These are phyloP conservation scores for Leptogaster cylindrica DNA, from an alignment of 2,888 invertebrate species.

Conservation along the genomic window DNA sequence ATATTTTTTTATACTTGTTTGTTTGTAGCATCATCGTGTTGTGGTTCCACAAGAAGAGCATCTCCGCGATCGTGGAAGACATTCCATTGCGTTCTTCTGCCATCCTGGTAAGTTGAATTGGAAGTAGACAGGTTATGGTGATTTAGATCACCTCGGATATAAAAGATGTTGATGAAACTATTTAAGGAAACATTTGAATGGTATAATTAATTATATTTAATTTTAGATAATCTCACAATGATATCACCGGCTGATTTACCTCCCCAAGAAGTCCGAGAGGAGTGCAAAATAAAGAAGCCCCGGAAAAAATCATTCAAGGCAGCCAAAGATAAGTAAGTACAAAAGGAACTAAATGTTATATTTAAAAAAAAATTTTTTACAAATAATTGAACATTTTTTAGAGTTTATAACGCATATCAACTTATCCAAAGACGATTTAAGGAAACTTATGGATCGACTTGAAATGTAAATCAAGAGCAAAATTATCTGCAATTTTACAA, in stretches of 20 bases:
- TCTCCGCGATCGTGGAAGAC: constrained; percentile 70
- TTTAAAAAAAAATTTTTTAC: too few relatives aligned
- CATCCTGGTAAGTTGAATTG: constrained; percentile 72
- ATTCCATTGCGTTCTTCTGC: constrained; percentile 79
- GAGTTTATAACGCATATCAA: constrained; percentile 73
- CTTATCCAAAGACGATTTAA: constrained; percentile 74
- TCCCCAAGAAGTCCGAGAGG: constrained; percentile 53
- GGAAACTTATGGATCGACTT: constrained; percentile 71
- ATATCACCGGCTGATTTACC: constrained; percentile 61
- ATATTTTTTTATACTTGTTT: constrained; percentile 8
- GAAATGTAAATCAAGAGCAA: too few relatives aligned
- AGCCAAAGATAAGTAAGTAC: constrained; percentile 61
- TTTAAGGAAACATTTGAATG: too few relatives aligned
- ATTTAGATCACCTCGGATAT: neutral
- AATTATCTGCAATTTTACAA: too few relatives aligned
- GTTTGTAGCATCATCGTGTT: constrained; percentile 71
- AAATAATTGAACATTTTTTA: constrained; percentile 55
- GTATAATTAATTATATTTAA: neutral
- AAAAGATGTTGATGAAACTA: too few relatives aligned
- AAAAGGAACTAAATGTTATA: too few relatives aligned
- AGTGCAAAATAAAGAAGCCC: constrained; percentile 56
- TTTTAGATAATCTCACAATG: constrained; percentile 59
- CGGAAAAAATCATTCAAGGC: constrained; percentile 61
- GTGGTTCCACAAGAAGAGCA: constrained; percentile 72
- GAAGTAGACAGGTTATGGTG: neutral